Base-by-base conservation (phyloP, 2,797 vertebrate genomes). In the Tragopan temminckii region DNA sequence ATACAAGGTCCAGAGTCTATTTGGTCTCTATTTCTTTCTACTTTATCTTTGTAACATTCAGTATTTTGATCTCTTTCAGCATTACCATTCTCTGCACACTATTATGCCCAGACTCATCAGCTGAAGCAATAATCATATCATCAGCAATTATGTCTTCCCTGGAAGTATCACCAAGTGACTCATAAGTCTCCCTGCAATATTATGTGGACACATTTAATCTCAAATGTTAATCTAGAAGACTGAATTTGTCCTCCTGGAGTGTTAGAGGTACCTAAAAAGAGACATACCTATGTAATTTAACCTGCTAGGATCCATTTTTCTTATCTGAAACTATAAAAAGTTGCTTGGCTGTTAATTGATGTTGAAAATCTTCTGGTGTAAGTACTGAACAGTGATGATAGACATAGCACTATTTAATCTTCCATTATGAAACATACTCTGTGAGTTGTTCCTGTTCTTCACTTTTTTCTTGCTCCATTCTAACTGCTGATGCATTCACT, bases 121-220 rank as follows among this genome's bases (percentile, higher is more conserved):
- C 19, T 83, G 82, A 81, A 91, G 85, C 72, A 96, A 96, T 96
- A 95, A 96, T 94, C 83, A 67, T 93, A 84, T 82, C 87, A 90
- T 76, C 50, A 69, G 76, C 67, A 96, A 89, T 93, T 96, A 84
- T 48, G 25, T 63, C 43, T 79, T 71, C 74, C 80, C 46, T 83
- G 35, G 46, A 78, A 93, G 43, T 88, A 88, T 93, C 75, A 74
- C 72, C 78, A 90, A 90, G 85, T 84, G 77, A 63, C 82, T 92
- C 75, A 85, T 94, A 94, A 93, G 38, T 94, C 81, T 94, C 43
- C 64, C 55, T 80, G 45, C 57, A 79, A 45, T 94, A 95, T 96
- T 95, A 96, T 88, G 83, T 69, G 87, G 91, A 66, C 93, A 92
- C 24, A 77, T 93, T 94, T 94, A 93, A 93, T 96, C 80, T 91